Percentiles rank a stretch among this genome's conserved stretches.
Evolutionary conservation across 2,888 invertebrate genomes (phyloP).

Genomic region (Heliconius erato): DNA sequence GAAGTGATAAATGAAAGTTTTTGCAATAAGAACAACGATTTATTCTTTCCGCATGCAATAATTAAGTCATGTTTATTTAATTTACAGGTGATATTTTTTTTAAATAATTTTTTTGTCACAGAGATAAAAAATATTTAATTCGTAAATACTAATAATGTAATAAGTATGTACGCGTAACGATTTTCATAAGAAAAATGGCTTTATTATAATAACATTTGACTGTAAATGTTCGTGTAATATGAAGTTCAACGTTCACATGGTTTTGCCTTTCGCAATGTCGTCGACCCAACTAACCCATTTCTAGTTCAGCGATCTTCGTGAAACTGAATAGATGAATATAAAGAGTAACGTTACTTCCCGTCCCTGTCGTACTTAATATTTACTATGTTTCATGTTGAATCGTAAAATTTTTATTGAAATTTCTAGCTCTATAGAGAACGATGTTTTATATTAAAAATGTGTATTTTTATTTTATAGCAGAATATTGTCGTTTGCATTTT

Average conservation of each 20-base stretch:
- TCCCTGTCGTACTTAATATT: conserved; percentile 3
- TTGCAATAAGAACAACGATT: too few relatives aligned
- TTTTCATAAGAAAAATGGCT: not conserved
- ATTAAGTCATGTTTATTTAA: too few relatives aligned
- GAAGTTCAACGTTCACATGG: conserved; percentile 5
- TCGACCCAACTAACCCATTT: conserved; percentile 30
- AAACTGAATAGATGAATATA: conserved; percentile 33
- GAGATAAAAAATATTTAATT: too few relatives aligned
- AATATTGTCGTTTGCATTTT: too few relatives aligned
- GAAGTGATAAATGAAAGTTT: too few relatives aligned
- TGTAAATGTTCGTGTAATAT: not conserved
- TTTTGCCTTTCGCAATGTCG: conserved; percentile 25
- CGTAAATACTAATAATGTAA: too few relatives aligned
- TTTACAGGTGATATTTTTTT: too few relatives aligned
- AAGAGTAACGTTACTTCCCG: conserved; percentile 22
- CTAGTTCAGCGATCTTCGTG: conserved; percentile 35
- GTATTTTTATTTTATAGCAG: conserved; percentile 2
- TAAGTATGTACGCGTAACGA: too few relatives aligned
- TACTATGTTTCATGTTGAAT: conserved; percentile 6
- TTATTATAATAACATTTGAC: not conserved
- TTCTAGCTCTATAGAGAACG: not conserved
- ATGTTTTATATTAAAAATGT: not conserved
- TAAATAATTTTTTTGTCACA: too few relatives aligned
- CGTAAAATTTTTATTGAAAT: not conserved
- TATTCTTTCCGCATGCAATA: too few relatives aligned